Evolutionary conservation across 2,888 invertebrate genomes (phyloP), one percentile per base, ranked within the genome.

Genomic region (Callimorpha dominula): DNA sequence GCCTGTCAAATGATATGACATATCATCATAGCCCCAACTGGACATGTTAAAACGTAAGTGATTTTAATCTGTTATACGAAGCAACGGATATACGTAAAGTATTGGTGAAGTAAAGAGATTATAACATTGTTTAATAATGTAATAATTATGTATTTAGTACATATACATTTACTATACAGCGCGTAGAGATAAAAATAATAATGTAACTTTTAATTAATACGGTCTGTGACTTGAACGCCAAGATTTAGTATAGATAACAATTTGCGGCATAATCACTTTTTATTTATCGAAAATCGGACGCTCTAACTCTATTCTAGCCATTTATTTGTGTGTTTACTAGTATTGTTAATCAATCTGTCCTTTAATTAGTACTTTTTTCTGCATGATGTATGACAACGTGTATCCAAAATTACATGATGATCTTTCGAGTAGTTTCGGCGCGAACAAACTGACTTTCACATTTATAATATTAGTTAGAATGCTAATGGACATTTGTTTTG

Each of bases 11-110:
- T 62, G 31, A 52, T 15, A 31, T 31, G 50, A 31, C 31, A 31
- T 31, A 31, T 72, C n/a, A 70, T 57, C 68, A 52, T 64, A 76
- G 71, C 68, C 73, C 76, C 71, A 73, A 50, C 67, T 74, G 63
- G 49, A 14, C 15, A 72, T 66, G 76, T 46, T 40, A 77, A 74
- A 77, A 73, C 67, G 72, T 76, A 81, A 86, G 88, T 89, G 89
- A 89, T 75, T 81, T 68, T 83, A 85, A 86, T 86, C 86, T 89
- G 91, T 92, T 83, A 92, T 92, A 92, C 90, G 91, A 93, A 66
- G 91, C 77, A 95, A 95, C 94, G 90, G 91, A 95, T 93, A 95
- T 95, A 95, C 95, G 95, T 95, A 95, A 95, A 71, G 86, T 82
- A 89, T 87, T 83, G 87, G 93, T 93, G 92, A 92, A 88, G 68